These are phyloP conservation scores for Gila orcuttii DNA, from an alignment of 2,113 vertebrate species.

Conservation along the genomic window DNA sequence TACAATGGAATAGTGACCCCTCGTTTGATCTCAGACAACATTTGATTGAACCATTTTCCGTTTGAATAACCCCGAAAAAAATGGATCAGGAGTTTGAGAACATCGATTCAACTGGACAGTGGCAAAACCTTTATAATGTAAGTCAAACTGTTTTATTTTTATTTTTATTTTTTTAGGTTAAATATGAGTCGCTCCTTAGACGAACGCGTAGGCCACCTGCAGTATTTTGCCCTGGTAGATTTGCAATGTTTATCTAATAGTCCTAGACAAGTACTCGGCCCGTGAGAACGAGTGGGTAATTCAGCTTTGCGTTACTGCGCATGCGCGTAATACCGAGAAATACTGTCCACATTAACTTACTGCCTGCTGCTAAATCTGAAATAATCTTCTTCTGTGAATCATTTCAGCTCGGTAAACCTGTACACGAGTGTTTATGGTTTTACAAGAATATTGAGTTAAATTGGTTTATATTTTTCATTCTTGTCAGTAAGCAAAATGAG, in stretches of 20 bases:
- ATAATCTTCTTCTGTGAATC: neutral
- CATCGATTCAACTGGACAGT: constrained; percentile 82
- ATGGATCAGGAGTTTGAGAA: constrained; percentile 86
- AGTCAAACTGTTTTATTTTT: constrained; percentile 66
- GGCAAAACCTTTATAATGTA: constrained; percentile 90
- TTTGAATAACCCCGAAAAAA: constrained; percentile 14
- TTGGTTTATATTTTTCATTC: neutral
- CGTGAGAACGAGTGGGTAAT: neutral
- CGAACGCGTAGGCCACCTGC: neutral
- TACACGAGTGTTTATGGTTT: neutral
- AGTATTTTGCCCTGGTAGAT: neutral
- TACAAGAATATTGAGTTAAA: neutral
- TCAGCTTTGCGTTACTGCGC: constrained; percentile 34
- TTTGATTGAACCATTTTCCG: neutral
- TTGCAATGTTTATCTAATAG: neutral
- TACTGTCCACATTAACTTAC: neutral
- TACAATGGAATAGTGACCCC: neutral
- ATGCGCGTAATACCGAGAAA: constrained; percentile 44
- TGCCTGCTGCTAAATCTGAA: constrained; percentile 3
- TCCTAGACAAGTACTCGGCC: constrained; percentile 10
- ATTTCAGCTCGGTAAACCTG: neutral
- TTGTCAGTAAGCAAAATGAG: neutral
- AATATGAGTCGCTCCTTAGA: neutral
- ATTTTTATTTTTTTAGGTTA: neutral
- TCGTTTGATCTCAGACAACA: neutral